Conservation (phyloP, 2,113 vertebrate genomes). For the Vireo altiloquus region DNA sequence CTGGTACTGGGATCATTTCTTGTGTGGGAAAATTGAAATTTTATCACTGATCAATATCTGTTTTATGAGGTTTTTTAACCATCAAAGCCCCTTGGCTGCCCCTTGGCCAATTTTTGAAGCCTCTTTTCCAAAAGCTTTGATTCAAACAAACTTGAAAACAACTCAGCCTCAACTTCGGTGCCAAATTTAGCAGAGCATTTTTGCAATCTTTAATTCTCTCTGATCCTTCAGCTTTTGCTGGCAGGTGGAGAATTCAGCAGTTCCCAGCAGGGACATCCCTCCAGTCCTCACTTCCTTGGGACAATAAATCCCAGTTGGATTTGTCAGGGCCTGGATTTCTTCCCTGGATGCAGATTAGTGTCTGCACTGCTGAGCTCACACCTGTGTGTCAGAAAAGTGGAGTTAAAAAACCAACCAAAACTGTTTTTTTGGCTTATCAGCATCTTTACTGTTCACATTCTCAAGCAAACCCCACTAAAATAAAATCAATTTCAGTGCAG, state of each 20-base stretch:
- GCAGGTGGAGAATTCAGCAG: neutral
- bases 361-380: neutral
- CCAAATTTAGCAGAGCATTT: neutral
- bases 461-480: neutral
- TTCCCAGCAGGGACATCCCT: neutral
- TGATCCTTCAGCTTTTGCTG: neutral
- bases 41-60: neutral
- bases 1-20: neutral
- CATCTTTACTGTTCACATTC: neutral
- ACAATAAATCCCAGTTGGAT: neutral
- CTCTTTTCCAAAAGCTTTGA: neutral
- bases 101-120: neutral
- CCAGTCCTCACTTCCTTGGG: neutral
- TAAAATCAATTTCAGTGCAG: neutral
- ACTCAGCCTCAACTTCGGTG: neutral
- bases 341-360: neutral
- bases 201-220: neutral
- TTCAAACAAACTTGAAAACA: neutral
- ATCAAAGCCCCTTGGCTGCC: neutral
- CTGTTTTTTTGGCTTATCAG: neutral
- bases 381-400: neutral
- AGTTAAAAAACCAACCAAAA: neutral
- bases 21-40: neutral
- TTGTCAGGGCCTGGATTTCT: neutral
- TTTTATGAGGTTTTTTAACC: neutral